Evolutionary conservation across 2,797 vertebrate genomes (phyloP), one percentile per base, ranked within the genome.

Genomic region (Sebastes steindachneri): DNA sequence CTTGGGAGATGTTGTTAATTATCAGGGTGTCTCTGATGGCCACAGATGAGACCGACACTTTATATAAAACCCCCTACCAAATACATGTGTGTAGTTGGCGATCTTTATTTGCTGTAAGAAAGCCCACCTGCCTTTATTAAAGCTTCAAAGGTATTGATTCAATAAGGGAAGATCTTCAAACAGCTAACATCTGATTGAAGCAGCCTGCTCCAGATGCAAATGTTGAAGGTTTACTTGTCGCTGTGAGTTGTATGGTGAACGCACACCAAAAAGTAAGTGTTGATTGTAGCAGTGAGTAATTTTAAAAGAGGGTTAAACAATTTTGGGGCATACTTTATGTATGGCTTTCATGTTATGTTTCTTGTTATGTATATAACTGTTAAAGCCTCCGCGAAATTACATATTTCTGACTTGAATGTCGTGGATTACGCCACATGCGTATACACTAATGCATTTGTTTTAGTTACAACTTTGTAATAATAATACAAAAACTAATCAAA

Each of bases 21-120:
- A 94, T 76, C 85, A 70, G 64, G 23, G 14, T 21, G 83, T 88
- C 89, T 93, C 90, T 92, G 91, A 93, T 87, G 92, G 79, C 74
- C 28, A 25, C 66, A 83, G 77, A 90, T 65, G 77, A 82, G 73
- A 72, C 81, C 62, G 68, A 83, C 79, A 37, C 63, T n/a, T 63
- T 11, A 37, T 82, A 80, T 66, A 51, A 73, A 80, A 70, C 23
- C 37, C 5, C 41, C 12, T 21, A 55, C 75, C 48, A 77, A 69
- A 76, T 73, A 57, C 37, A n/a, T 63, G 59, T 48, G 51, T 84
- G 71, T 41, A 9, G 81, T 73, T 83, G 57, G 21, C 33, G 64
- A 75, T 75, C 68, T 68, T 79, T 72, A 59, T 75, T 79, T 57
- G 35, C 67, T 48, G 10, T 72, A 80, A 83, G 79, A 92, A 86